phyloP scores from a whole-genome alignment of 2,113 vertebrate genomes.

The Pteronura brasiliensis region DNA sequence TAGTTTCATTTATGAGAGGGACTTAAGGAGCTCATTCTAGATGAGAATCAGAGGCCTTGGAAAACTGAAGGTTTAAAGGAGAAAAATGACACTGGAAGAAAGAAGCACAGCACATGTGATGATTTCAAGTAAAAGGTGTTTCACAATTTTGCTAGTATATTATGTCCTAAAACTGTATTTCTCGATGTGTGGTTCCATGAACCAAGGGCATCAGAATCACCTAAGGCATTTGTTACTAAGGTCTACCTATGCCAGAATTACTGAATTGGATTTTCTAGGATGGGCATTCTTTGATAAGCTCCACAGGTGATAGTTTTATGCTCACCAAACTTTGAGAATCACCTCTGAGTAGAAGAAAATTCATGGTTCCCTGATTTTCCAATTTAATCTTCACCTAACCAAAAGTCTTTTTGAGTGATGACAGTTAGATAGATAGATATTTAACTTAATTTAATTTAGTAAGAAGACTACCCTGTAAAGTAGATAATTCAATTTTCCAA shows the following conservation, averaged over 20 bases:
- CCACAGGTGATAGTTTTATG: not conserved
- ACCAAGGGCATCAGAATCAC: not conserved
- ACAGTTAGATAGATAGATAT: not conserved
- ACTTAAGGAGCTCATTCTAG: not conserved
- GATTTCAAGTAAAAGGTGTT: not conserved
- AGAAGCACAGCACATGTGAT: not conserved
- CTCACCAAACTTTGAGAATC: not conserved
- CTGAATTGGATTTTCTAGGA: not conserved
- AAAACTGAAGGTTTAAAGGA: not conserved
- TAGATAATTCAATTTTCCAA: constrained; percentile 1
- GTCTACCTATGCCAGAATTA: not conserved
- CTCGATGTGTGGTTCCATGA: not conserved
- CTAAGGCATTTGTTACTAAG: not conserved
- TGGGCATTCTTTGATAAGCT: not conserved
- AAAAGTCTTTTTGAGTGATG: not conserved
- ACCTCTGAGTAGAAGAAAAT: not conserved
- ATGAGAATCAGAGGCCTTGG: not conserved
- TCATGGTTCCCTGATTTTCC: not conserved
- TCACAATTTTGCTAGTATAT: not conserved
- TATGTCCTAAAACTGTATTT: not conserved
- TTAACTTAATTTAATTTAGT: not conserved
- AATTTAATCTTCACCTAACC: not conserved
- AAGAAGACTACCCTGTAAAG: not conserved
- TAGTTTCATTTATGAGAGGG: not conserved
- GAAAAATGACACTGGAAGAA: not conserved